Evolutionary conservation across 2,888 invertebrate species (phyloP).

Genomic region (Drosophila picticornis): DNA sequence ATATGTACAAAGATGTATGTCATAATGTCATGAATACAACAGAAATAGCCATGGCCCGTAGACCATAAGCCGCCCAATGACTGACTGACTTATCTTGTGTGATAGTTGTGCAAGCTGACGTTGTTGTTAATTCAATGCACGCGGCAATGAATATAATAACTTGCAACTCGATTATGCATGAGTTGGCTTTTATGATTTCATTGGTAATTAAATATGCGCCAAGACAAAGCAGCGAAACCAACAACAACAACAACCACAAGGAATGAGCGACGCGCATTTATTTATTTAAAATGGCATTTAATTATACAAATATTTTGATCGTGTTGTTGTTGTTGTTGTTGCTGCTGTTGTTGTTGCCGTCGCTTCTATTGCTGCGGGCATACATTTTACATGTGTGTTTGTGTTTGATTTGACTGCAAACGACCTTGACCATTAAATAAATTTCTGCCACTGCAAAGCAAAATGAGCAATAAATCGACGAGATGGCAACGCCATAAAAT

Average conservation of each 20-base stretch:
- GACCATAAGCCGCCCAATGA: slow-evolving; percentile 8
- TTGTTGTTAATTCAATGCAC: slow-evolving; percentile 34
- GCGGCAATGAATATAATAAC: slow-evolving; percentile 54
- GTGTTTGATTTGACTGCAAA: slow-evolving; percentile 68
- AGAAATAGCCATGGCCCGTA: slow-evolving; percentile 28
- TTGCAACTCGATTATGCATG: slow-evolving; percentile 71
- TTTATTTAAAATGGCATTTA: slow-evolving; percentile 75
- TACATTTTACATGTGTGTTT: slow-evolving; percentile 30
- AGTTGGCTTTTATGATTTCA: slow-evolving; percentile 68
- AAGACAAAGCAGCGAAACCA: slow-evolving; percentile 37
- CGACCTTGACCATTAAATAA: slow-evolving; percentile 81
- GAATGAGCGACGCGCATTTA: slow-evolving; percentile 50
- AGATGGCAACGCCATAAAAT: slow-evolving; percentile 60
- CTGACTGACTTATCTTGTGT: slow-evolving; percentile 4
- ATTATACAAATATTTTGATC: slow-evolving; percentile 65
- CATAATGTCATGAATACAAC: slow-evolving; percentile 4
- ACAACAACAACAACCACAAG: slow-evolving; percentile 19
- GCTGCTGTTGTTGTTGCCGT: slow-evolving; percentile 24
- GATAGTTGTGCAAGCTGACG: slow-evolving; percentile 28
- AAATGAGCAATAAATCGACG: slow-evolving; percentile 75
- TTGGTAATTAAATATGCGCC: slow-evolving; percentile 75
- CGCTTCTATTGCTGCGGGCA: slow-evolving; percentile 27
- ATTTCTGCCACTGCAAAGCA: slow-evolving; percentile 69
- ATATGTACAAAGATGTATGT: not conserved
- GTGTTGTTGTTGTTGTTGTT: slow-evolving; percentile 31